Conservation (phyloP, 2,888 invertebrate genomes). For the Ommatoiulus sabulosus region DNA sequence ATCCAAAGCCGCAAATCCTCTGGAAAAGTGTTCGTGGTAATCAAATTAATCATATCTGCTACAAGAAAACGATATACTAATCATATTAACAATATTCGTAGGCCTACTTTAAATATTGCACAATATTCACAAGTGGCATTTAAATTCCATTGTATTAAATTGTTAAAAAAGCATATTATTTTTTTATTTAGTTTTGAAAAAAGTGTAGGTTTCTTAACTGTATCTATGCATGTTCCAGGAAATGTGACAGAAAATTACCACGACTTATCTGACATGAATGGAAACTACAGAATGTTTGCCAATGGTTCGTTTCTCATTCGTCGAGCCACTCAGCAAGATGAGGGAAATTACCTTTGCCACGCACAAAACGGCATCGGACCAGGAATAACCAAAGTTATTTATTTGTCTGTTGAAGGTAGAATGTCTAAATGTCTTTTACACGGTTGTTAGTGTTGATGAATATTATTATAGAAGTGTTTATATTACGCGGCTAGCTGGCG, state of each 20-base stretch:
- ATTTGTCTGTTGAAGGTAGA: slow-evolving; percentile 66
- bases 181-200: too few species aligned
- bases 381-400: slow-evolving; percentile 66
- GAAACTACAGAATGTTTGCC: slow-evolving; percentile 53
- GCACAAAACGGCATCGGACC: slow-evolving; percentile 66
- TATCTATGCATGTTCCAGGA: slow-evolving; percentile 35
- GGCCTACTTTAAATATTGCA: too few species aligned
- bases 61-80: too few species aligned
- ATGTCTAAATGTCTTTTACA: not conserved
- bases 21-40: slow-evolving; percentile 56
- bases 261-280: slow-evolving; percentile 44
- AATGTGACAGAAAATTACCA: slow-evolving; percentile 49
- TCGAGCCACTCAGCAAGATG: slow-evolving; percentile 54
- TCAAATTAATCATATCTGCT: too few species aligned
- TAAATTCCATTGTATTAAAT: too few species aligned
- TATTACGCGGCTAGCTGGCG: slow-evolving; percentile 52
- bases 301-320: slow-evolving; percentile 57
- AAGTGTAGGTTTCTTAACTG: too few species aligned
- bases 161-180: too few species aligned
- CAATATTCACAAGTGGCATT: too few species aligned
- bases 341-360: slow-evolving; percentile 64
- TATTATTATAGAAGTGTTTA: too few species aligned
- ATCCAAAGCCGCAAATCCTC: slow-evolving; percentile 56
- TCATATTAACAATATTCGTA: too few species aligned
- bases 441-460: not conserved